Base-by-base conservation (phyloP, 2,888 invertebrate genomes). In the Plutella xylostella region DNA sequence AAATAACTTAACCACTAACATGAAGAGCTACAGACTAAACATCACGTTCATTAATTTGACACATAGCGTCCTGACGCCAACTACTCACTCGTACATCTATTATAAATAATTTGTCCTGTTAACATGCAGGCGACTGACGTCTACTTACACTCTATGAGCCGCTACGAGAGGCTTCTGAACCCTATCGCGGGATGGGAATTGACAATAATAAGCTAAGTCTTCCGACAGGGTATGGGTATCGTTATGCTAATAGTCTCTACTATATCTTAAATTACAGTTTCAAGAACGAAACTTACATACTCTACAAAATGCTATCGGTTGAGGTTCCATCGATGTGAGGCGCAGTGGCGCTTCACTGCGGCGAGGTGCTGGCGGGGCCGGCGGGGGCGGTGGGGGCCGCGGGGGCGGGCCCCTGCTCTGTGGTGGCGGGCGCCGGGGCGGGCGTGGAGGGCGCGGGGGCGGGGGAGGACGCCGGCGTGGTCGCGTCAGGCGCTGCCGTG, bases 271-370 rank as follows among this genome's bases (percentile, higher is more conserved):
- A 30, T 30, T 72, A 75, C 55, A 71, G 77, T 76, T 79, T 75
- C 78, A 66, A 72, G 62, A 74, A 72, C 65, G 79, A 79, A 79
- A 79, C 78, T 66, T 77, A 76, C 63, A 71, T 56, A 60, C n/a
- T n/a, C 75, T 77, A 75, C 63, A 63, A 76, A 79, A 79, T 79
- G 77, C 78, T 74, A 68, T 63, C 57, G 70, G 69, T 67, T 72
- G 78, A 76, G 73, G 69, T 76, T 72, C 62, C 63, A 58, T 66
- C 55, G 63, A 61, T 50, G 46, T 49, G 48, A 37, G 40, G 47
- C 34, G 43, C 43, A 43, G 47, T 43, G 37, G 47, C 48, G 47
- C 6, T 58, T 67, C 65, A 70, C 61, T 65, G 64, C 51, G 56
- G 43, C 42, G 50, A 47, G 30, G 56, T 49, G 53, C 55, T 56